Evolutionary conservation across 2,888 invertebrate genomes (phyloP).

Genomic region (Heteromyza rotundicornis): DNA sequence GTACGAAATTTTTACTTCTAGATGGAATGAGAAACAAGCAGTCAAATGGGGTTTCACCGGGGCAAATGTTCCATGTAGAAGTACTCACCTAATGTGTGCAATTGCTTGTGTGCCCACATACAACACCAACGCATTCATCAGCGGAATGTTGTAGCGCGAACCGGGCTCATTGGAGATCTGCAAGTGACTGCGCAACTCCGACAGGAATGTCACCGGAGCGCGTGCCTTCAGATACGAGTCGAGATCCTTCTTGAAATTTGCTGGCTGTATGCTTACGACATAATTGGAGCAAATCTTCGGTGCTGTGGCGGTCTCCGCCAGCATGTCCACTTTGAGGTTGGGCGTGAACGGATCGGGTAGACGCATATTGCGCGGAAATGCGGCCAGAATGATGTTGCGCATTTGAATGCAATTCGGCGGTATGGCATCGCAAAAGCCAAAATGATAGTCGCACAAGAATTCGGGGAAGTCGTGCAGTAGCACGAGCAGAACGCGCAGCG

Average conservation of each 20-base stretch:
- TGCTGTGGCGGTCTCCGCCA: conserved; percentile 85
- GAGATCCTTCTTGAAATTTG: conserved; percentile 91
- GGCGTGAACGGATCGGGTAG: conserved; percentile 99
- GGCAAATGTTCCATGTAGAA: no score
- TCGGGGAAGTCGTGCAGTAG: conserved; percentile 99
- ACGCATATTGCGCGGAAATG: conserved; percentile 97
- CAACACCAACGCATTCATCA: conserved; percentile 96
- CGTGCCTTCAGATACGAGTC: conserved; percentile 95
- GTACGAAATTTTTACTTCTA: conserved; percentile 87
- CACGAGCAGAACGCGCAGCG: conserved; percentile 90
- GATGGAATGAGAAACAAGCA: not conserved
- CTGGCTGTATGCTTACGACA: conserved; percentile 82
- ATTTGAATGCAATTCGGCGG: conserved; percentile 99
- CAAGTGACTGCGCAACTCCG: conserved; percentile 88
- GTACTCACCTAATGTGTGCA: conserved; percentile 70
- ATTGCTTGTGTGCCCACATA: conserved; percentile 99
- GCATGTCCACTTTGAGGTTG: conserved; percentile 89
- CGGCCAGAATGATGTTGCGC: conserved; percentile 96
- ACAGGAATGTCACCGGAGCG: conserved; percentile 93
- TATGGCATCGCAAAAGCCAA: conserved; percentile 98
- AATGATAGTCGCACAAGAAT: conserved; percentile 98
- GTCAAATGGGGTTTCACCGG: no score
- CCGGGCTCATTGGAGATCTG: conserved; percentile 90
- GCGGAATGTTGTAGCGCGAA: conserved; percentile 89
- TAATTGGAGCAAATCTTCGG: conserved; percentile 92